Evolutionary conservation across 2,797 vertebrate species (phyloP).

Genomic region (Cichlasoma orientale): DNA sequence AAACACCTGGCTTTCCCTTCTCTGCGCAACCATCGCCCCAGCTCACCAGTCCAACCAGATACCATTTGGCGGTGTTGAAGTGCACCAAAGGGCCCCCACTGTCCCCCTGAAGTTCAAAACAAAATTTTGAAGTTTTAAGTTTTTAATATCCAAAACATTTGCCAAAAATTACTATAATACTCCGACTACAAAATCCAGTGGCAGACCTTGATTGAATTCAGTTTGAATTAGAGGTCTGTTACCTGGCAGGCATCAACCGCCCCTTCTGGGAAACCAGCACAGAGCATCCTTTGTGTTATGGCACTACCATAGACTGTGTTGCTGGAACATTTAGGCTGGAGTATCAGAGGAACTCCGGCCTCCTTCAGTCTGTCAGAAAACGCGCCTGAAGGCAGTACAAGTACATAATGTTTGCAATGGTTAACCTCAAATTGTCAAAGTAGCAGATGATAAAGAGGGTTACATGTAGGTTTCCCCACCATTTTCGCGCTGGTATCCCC

Average conservation of each 20-base stretch:
- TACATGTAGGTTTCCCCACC: conserved; percentile 59
- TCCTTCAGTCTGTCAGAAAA: conserved; percentile 83
- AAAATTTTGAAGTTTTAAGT: not conserved
- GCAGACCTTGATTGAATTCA: not conserved
- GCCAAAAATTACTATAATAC: not conserved
- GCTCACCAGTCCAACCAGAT: conserved; percentile 89
- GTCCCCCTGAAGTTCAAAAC: conserved; percentile 83
- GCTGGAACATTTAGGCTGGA: conserved; percentile 75
- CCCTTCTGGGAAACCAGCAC: conserved; percentile 84
- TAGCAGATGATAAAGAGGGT: not conserved
- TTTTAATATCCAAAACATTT: not conserved
- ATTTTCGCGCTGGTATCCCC: conserved; percentile 85
- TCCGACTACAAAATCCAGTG: not conserved
- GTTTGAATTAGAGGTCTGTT: conserved; percentile 3
- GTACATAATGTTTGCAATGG: not conserved
- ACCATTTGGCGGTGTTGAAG: conserved; percentile 57
- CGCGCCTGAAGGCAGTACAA: conserved; percentile 57
- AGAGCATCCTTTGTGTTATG: conserved; percentile 86
- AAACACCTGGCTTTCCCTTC: conserved; percentile 84
- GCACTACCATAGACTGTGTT: conserved; percentile 74
- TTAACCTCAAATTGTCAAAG: not conserved
- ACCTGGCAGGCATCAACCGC: conserved; percentile 93
- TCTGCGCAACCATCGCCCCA: conserved; percentile 92
- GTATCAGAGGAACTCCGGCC: conserved; percentile 80
- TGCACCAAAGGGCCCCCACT: conserved; percentile 92